These are phyloP conservation scores for Hydra vulgaris DNA, from an alignment of 30 jellyfish, hydroid and myxozoan genomes.

Conservation along the genomic window DNA sequence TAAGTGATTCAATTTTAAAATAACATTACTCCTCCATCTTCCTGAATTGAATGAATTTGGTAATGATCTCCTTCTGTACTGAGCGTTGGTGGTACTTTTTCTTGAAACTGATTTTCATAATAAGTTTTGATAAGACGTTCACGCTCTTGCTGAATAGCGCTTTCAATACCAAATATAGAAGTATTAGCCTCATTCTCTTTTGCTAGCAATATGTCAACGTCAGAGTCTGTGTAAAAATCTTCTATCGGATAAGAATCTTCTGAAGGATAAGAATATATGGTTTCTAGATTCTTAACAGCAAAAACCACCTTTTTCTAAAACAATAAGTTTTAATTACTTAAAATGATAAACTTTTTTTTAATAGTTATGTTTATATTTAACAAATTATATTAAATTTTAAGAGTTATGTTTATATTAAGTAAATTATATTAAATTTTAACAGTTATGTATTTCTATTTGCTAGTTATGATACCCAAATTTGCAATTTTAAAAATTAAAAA, in stretches of 20 bases:
- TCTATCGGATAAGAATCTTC: conserved; percentile 12
- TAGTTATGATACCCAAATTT: too few relatives aligned
- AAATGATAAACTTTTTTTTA: neutral
- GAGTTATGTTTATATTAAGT: too few relatives aligned
- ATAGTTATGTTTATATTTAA: too few relatives aligned
- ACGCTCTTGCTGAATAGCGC: conserved; percentile 23
- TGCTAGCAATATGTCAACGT: too few relatives aligned
- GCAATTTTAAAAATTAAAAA: too few relatives aligned
- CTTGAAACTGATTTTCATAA: neutral
- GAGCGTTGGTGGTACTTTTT: neutral
- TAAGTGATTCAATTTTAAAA: too few relatives aligned
- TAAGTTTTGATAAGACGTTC: neutral
- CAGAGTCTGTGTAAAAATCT: neutral
- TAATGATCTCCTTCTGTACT: conserved; percentile 27
- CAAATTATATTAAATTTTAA: too few relatives aligned
- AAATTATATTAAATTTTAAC: too few relatives aligned
- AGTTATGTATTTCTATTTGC: too few relatives aligned
- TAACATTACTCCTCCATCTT: conserved; percentile 21
- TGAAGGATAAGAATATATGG: conserved; percentile 17
- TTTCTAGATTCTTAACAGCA: conserved; percentile 10
- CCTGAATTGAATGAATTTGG: conserved; percentile 12
- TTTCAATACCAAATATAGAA: neutral
- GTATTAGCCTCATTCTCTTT: too few relatives aligned
- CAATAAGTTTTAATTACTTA: neutral
- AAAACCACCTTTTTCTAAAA: conserved; percentile 8